Evolutionary conservation across 2,888 invertebrate genomes (phyloP).

Genomic region (Hybos culiciformis): DNA sequence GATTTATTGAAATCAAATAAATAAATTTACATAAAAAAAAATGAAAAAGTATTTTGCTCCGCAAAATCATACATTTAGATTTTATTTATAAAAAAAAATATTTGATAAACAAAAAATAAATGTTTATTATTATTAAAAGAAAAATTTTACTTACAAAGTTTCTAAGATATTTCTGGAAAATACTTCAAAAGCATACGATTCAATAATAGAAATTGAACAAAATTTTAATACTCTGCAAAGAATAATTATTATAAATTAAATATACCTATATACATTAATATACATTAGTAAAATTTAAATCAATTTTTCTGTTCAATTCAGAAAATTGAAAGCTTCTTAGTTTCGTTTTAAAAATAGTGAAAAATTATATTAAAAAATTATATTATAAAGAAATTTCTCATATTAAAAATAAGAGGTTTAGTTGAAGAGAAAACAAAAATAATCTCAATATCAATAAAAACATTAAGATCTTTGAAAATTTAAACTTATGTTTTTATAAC

Average conservation of each 20-base stretch:
- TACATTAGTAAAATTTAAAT: not conserved
- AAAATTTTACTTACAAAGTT: conserved; percentile 23
- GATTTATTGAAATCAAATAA: too few relatives aligned
- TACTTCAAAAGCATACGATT: conserved; percentile 28
- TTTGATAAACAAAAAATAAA: conserved; percentile 1
- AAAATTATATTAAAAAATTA: too few relatives aligned
- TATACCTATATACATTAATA: not conserved
- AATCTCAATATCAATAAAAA: too few relatives aligned
- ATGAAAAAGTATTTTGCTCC: too few relatives aligned
- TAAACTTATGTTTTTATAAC: too few relatives aligned
- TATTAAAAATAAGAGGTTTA: too few relatives aligned
- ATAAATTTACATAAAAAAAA: too few relatives aligned
- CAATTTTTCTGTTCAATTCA: conserved; percentile 1
- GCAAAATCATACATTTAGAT: too few relatives aligned
- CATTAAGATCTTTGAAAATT: too few relatives aligned
- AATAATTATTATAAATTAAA: conserved; percentile 7
- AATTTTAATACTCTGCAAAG: conserved; percentile 34
- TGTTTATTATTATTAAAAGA: not conserved
- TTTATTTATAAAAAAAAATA: not conserved
- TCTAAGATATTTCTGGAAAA: conserved; percentile 27
- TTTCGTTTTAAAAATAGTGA: not conserved
- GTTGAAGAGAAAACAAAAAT: too few relatives aligned
- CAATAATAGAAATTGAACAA: conserved; percentile 32
- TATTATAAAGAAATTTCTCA: too few relatives aligned
- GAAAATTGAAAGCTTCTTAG: conserved; percentile 12